These are phyloP conservation scores for Apamea anceps DNA, from an alignment of 2,888 invertebrate genomes.

Conservation along the genomic window DNA sequence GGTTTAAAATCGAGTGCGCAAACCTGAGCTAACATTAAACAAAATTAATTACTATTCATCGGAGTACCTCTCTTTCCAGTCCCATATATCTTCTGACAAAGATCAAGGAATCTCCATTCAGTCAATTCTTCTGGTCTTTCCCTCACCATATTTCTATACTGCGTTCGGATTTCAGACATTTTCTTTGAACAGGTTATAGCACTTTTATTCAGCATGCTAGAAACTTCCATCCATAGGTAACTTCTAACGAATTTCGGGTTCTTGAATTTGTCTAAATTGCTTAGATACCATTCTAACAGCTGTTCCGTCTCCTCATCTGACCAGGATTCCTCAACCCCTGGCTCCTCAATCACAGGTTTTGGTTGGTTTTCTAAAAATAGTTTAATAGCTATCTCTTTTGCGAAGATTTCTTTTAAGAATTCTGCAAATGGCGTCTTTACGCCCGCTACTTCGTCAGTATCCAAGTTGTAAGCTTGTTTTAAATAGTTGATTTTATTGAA, in stretches of 20 bases:
- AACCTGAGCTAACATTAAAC: background rate
- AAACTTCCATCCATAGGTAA: constrained; percentile 85
- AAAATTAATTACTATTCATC: constrained; percentile 23
- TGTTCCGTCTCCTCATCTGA: constrained; percentile 80
- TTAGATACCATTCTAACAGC: constrained; percentile 83
- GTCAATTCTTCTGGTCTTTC: constrained; percentile 76
- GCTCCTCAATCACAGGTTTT: constrained; percentile 65
- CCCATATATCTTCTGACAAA: constrained; percentile 87
- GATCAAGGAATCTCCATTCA: constrained; percentile 81
- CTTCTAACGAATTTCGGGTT: constrained; percentile 84
- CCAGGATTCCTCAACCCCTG: constrained; percentile 74
- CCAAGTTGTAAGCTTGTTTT: constrained; percentile 77
- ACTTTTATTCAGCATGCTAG: constrained; percentile 79
- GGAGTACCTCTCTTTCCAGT: constrained; percentile 79
- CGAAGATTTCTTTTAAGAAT: constrained; percentile 75
- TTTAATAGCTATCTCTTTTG: constrained; percentile 76
- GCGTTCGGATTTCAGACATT: constrained; percentile 84
- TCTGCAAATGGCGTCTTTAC: constrained; percentile 69
- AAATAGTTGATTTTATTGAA: constrained; percentile 84
- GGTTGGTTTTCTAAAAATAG: constrained; percentile 72
- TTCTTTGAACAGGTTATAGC: constrained; percentile 84
- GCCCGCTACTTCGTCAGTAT: constrained; percentile 69
- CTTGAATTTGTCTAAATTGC: constrained; percentile 86
- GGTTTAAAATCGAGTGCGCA: background rate
- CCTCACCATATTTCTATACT: constrained; percentile 83